These are phyloP conservation scores for Aphaenogaster floridana DNA, from an alignment of 1,140 invertebrate genomes.

Conservation along the genomic window DNA sequence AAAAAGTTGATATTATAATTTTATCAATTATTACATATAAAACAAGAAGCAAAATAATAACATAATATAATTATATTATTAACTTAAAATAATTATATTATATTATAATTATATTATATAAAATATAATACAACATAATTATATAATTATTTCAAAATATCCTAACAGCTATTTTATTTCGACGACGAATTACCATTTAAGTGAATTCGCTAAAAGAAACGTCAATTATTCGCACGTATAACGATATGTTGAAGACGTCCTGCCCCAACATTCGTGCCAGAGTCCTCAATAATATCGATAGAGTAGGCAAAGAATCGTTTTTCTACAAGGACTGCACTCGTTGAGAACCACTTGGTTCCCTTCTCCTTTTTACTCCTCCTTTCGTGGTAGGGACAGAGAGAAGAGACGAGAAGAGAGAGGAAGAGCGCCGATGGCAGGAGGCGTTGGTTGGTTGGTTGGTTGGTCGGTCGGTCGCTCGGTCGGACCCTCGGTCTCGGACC, in stretches of 20 bases:
- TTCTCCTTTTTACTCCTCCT: constrained; percentile 65
- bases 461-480: constrained; percentile 67
- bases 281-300: neutral
- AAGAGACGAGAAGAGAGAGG: constrained; percentile 59
- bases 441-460: constrained; percentile 48
- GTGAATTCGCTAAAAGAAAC: neutral
- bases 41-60: neutral
- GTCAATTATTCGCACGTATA: constrained; percentile 3
- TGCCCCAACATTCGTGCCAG: neutral
- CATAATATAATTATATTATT: neutral
- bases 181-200: neutral
- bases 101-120: neutral
- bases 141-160: constrained; percentile 16
- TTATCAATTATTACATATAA: neutral
- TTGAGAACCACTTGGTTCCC: constrained; percentile 75
- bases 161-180: neutral
- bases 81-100: too few species aligned
- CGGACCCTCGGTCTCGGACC: constrained; percentile 45
- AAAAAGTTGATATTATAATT: neutral
- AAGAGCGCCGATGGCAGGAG: neutral
- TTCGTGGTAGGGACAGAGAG: constrained; percentile 63
- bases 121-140: neutral
- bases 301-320: constrained; percentile 23
- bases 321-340: constrained; percentile 18
- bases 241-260: neutral